Percentiles rank a stretch among this genome's conserved stretches.
These are phyloP conservation scores for Lepetodrilus schrolli DNA, from an alignment of 2,888 invertebrate species.

Conservation along the genomic window DNA sequence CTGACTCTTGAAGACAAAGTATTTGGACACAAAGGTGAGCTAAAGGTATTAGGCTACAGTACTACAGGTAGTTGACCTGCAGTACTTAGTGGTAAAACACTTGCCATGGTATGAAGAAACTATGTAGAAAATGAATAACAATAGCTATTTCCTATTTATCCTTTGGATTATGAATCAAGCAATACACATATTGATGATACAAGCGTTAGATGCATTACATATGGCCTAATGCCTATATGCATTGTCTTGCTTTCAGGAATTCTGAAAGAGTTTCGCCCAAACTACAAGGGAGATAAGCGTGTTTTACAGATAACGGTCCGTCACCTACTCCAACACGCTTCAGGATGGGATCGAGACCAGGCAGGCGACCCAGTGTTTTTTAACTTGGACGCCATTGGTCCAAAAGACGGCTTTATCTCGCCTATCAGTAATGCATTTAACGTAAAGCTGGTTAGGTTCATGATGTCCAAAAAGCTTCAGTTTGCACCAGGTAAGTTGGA, in stretches of 20 bases:
- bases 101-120: too few species aligned
- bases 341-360: conserved; percentile 68
- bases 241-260: conserved; percentile 47
- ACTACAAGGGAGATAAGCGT: conserved; percentile 45
- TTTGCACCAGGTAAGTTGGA: conserved; percentile 66
- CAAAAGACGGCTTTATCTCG: conserved; percentile 20
- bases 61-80: too few species aligned
- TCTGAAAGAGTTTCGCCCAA: conserved; percentile 38
- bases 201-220: too few species aligned
- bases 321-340: conserved; percentile 70
- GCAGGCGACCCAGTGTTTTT: conserved; percentile 66
- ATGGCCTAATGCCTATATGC: too few species aligned
- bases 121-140: too few species aligned
- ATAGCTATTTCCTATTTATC: too few species aligned
- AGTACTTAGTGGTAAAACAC: not conserved
- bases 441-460: conserved; percentile 51
- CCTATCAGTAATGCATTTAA: conserved; percentile 43
- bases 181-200: too few species aligned
- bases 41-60: not conserved
- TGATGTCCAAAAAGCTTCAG: conserved; percentile 59
- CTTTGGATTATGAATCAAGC: too few species aligned
- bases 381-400: conserved; percentile 43
- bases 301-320: conserved; percentile 51
- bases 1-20: conserved; percentile 51
- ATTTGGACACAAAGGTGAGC: conserved; percentile 56